A percentile compares a stretch with the other conserved stretches of the same genome.
phyloP scores from a whole-genome alignment of 2,888 invertebrate genomes.

The Cacoxenus indagator region DNA sequence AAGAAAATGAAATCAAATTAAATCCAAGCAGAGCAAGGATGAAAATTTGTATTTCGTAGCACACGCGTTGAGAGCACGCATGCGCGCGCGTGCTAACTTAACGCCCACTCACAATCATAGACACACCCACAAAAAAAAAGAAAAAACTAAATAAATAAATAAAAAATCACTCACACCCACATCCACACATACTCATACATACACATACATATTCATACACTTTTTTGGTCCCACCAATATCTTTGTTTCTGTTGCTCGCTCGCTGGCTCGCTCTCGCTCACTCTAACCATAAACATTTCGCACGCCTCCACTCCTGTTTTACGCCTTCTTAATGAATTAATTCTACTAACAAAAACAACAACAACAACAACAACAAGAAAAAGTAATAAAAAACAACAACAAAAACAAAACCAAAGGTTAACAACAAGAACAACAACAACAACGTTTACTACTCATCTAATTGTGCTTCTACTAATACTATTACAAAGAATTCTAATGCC shows the following conservation, averaged over 20 bases:
- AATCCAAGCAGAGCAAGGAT: neutral
- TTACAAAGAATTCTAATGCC: neutral
- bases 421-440: neutral
- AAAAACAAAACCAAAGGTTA: neutral
- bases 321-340: neutral
- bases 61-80: no score
- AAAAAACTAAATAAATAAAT: neutral
- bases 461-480: constrained; percentile 18
- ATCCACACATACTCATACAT: neutral
- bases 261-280: neutral
- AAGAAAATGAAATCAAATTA: neutral
- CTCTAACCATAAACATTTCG: neutral
- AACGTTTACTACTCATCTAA: constrained; percentile 6
- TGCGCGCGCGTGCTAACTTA: neutral
- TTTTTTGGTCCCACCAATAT: neutral
- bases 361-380: neutral
- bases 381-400: neutral
- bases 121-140: neutral
- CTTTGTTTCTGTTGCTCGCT: neutral
- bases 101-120: neutral
- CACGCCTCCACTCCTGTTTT: neutral
- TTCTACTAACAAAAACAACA: constrained; percentile 7
- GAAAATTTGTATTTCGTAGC: no score
- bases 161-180: neutral
- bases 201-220: neutral